Percentiles rank a stretch among this genome's conserved stretches.
Conservation (phyloP, 2,113 vertebrate species). For the Calyptomena viridis region DNA sequence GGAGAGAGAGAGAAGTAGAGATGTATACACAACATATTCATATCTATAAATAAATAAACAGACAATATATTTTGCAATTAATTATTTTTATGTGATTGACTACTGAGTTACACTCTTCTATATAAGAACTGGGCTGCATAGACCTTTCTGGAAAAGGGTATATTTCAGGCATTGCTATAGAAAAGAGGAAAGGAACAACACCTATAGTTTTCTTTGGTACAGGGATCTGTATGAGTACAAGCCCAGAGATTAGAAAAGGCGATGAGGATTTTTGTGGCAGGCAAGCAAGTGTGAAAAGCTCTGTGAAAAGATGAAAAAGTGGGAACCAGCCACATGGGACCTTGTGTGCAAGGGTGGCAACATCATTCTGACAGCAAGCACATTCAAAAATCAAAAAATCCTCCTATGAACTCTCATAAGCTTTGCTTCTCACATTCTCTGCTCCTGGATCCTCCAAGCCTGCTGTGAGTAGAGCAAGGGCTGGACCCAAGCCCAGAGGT, state of each 20-base stretch:
- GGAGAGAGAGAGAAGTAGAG: not conserved
- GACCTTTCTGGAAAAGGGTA: not conserved
- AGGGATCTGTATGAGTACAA: not conserved
- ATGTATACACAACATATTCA: not conserved
- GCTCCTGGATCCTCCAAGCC: too few relatives aligned
- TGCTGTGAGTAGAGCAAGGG: not conserved
- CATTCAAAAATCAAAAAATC: not conserved
- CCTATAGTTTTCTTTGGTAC: not conserved
- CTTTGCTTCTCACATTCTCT: fast-evolving
- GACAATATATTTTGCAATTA: not conserved
- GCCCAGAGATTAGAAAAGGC: not conserved
- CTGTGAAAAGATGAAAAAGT: not conserved
- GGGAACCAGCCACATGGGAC: not conserved
- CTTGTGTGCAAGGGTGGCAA: fast-evolving
- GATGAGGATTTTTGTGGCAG: not conserved
- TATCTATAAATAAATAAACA: not conserved
- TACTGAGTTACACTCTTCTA: not conserved
- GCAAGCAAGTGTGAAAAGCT: not conserved
- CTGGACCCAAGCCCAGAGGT: not conserved
- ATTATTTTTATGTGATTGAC: not conserved
- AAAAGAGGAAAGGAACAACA: not conserved
- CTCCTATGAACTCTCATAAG: not conserved
- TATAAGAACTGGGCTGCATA: not conserved
- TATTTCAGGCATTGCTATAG: not conserved
- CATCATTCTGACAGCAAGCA: not conserved